Base-by-base conservation (phyloP, 2,113 vertebrate species). In the Stegastes partitus region DNA sequence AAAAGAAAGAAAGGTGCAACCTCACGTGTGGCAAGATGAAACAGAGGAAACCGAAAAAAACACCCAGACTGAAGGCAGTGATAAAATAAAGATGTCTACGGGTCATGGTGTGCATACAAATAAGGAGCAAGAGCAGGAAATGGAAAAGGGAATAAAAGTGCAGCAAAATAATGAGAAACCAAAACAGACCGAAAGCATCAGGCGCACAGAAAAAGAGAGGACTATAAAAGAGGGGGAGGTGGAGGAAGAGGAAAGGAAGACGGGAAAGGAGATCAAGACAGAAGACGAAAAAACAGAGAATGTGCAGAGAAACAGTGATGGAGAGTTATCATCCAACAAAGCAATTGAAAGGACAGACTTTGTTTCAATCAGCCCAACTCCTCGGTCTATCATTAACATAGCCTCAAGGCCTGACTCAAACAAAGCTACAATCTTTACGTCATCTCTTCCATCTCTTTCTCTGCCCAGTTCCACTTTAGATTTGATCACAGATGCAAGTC, bases 281-380 rank as follows among this genome's bases (percentile, higher is more conserved):
- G 74, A 58, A 12, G 44, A 49, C 44, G 87, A 56, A 77, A 74
- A 84, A 76, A 15, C 12, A 18, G 63, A 81, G 79, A 75, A 72
- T 39, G 53, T 66, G 21, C 79, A 90, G 76, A 78, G 82, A 70
- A 79, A 86, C 56, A 37, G 58, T 28, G 74, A 84, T 74, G 70
- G 80, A 82, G 86, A 86, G 66, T 72, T 79, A 72, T 8, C 65
- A 58, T 85, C 81, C 64, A 89, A 59, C 37, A 55, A 73, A 64
- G 7, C 61, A 56, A 86, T 18, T 49, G 79, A 85, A 59, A 54
- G 57, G 37, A 81, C 88, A 89, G 87, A 91, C 80, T 88, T 82
- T 82, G 75, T 75, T 74, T 79, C 78, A 57, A 68, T 82, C 70
- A 84, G 68, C 37, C 77, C 65, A 3, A 86, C 77, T 83, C 45